These are phyloP conservation scores for Centruroides sculpturatus DNA, from an alignment of 1,140 invertebrate species.

Conservation along the genomic window DNA sequence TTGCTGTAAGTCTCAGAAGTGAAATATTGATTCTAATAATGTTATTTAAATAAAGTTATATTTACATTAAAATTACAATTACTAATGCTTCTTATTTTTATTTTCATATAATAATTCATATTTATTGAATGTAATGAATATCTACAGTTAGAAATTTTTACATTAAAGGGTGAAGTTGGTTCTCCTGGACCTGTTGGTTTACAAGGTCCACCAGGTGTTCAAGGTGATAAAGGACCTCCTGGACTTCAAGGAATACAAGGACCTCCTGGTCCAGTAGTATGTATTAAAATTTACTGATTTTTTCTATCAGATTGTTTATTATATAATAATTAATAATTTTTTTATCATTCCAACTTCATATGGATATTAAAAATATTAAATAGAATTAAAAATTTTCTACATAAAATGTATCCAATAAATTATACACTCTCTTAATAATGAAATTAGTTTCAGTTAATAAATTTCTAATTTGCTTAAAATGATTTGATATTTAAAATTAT, in stretches of 20 bases:
- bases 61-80: no score
- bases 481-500: neutral
- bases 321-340: no score
- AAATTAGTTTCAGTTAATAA: neutral
- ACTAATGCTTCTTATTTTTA: no score
- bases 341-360: neutral
- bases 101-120: neutral
- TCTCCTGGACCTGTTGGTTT: slow-evolving; percentile 14
- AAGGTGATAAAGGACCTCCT: slow-evolving; percentile 51
- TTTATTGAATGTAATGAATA: neutral
- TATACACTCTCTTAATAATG: neutral
- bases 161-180: slow-evolving; percentile 14
- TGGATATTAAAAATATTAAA: neutral
- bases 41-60: no score
- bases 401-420: neutral
- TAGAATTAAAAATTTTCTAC: neutral
- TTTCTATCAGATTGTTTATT: no score
- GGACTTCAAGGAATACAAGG: slow-evolving; percentile 45
- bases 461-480: neutral
- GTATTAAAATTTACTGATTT: neutral
- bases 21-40: no score
- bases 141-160: no score
- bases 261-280: slow-evolving; percentile 36
- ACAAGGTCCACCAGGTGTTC: slow-evolving; percentile 12
- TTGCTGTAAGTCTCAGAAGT: no score